phyloP scores from a whole-genome alignment of 2,888 invertebrate genomes.

The Melipona beecheii region DNA sequence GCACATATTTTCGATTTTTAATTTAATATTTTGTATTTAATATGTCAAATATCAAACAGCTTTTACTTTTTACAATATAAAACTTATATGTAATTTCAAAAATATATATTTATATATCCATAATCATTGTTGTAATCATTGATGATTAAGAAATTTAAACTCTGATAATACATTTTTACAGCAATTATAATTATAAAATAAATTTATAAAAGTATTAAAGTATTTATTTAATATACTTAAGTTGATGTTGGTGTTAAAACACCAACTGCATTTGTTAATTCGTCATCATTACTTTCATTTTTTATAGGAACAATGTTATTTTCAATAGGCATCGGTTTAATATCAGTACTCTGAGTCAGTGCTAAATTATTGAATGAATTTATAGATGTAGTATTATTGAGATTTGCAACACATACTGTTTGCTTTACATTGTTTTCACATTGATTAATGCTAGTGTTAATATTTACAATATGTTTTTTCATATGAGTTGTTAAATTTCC shows the following conservation, averaged over 20 bases:
- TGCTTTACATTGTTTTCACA: conserved; percentile 70
- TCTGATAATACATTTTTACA: conserved; percentile 18
- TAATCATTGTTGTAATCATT: not conserved
- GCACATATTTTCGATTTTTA: conserved; percentile 35
- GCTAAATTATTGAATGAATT: conserved; percentile 59
- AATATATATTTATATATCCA: conserved; percentile 35
- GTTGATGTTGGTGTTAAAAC: conserved; percentile 47
- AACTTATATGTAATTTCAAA: conserved; percentile 35
- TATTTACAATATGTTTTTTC: conserved; percentile 80
- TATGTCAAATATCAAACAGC: not conserved
- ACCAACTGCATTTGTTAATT: conserved; percentile 37
- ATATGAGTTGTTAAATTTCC: conserved; percentile 83
- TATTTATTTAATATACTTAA: conserved; percentile 40
- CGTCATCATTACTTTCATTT: conserved; percentile 65
- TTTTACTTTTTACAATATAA: conserved; percentile 20
- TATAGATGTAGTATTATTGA: conserved; percentile 54
- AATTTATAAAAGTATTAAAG: conserved; percentile 14
- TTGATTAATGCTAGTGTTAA: conserved; percentile 60
- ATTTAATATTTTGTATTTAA: conserved; percentile 5
- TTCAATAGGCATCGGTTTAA: conserved; percentile 49
- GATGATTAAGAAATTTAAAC: conserved; percentile 12
- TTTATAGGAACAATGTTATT: conserved; percentile 68
- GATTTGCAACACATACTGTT: conserved; percentile 47
- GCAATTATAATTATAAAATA: conserved; percentile 19
- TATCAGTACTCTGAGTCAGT: conserved; percentile 43